These are phyloP conservation scores for Channallabes apus DNA, from an alignment of 2,797 vertebrate species.

Conservation along the genomic window DNA sequence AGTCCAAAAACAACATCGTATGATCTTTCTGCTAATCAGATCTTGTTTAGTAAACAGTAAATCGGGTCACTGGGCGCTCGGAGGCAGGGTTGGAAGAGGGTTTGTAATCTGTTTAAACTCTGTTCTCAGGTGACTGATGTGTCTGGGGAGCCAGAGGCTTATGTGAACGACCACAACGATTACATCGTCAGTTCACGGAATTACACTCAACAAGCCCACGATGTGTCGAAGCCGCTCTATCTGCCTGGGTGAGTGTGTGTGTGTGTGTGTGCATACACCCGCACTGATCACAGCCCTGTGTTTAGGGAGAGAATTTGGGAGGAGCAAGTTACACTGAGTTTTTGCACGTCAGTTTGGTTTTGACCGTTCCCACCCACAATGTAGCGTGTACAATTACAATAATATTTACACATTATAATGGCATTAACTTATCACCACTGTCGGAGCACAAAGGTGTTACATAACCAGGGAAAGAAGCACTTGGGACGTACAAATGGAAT, in stretches of 20 bases:
- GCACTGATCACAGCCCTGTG: not conserved
- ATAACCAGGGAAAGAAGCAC: not conserved
- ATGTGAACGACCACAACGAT: slow-evolving; percentile 71
- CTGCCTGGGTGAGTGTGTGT: slow-evolving; percentile 72
- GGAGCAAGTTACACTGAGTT: not conserved
- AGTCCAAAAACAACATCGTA: not conserved
- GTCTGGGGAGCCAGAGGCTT: slow-evolving; percentile 69
- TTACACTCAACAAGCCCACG: slow-evolving; percentile 67
- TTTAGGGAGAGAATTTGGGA: not conserved
- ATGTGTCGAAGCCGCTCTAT: slow-evolving; percentile 69
- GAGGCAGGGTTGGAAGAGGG: not conserved
- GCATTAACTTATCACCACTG: not conserved
- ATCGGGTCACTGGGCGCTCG: not conserved
- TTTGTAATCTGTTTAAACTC: not conserved
- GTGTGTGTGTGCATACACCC: slow-evolving; percentile 64
- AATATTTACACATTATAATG: not conserved
- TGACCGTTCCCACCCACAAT: not conserved
- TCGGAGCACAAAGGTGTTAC: not conserved
- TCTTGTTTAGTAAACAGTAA: slow-evolving; percentile 22
- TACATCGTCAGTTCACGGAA: slow-evolving; percentile 68
- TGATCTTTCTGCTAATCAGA: not conserved
- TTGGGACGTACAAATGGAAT: not conserved
- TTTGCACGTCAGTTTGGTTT: not conserved
- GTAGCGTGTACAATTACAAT: not conserved
- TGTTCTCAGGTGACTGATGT: slow-evolving; percentile 80